Base-by-base conservation (phyloP, 2,797 vertebrate genomes). In the Chrosomus eos region DNA sequence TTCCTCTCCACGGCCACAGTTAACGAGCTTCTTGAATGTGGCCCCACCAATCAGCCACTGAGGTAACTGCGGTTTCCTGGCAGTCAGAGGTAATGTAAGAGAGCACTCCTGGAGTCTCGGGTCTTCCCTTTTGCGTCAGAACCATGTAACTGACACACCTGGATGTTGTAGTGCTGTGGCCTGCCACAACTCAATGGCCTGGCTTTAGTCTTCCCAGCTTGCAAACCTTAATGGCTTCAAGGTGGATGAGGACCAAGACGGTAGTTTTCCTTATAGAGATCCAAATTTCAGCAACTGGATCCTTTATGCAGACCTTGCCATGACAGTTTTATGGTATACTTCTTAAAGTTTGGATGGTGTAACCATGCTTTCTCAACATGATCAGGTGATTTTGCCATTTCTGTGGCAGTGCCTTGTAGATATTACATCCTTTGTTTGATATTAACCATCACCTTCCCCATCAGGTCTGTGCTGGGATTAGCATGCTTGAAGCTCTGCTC, bases 21-120 rank as follows among this genome's bases (percentile, higher is more conserved):
- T 91, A 91, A 91, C 87, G 87, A 88, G 89, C 87, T 90, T 86
- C 92, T 90, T 87, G 86, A 91, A 91, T 86, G 89, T 91, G 88
- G 88, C 82, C 90, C 89, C 90, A 91, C 92, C 89, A 91, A 89
- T 94, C 89, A 90, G 87, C 86, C 78, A 73, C 82, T 70, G 89
- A 75, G 89, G 87, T 90, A 86, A 89, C 87, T 90, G 91, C 90
- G 83, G 88, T 92, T 90, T 90, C 91, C 90, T 81, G 85, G 89
- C 89, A 90, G 91, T 82, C 84, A 87, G 89, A 80, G 91, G 90
- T 94, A 92, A 92, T 83, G n/a, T 84, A 87, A 84, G 90, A 89
- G 90, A 88, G 90, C 85, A 13, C 75, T 89, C 81, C 60, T 67
- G 87, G 80, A 83, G 80, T 71, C 67, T 66, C 81, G 51, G 83